Evolutionary conservation across 2,797 vertebrate genomes (phyloP).

Genomic region (Cossypha dichroa): DNA sequence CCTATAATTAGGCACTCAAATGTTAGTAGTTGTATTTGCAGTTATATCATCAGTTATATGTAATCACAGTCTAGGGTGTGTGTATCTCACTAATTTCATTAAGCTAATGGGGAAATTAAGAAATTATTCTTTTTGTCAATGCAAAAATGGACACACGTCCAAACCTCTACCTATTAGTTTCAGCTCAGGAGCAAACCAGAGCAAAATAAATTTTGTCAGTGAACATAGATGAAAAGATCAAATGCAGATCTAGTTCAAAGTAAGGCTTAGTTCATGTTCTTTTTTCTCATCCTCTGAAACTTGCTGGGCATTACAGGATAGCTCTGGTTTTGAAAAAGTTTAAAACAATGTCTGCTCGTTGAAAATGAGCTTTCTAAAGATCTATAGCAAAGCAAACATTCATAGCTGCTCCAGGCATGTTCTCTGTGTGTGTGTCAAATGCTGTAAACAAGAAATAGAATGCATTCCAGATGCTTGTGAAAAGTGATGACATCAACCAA

Average conservation of each 20-base stretch:
- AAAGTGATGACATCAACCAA: background rate
- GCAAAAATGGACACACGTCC: background rate
- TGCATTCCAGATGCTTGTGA: background rate
- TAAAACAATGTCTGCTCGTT: background rate
- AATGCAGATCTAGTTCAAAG: background rate
- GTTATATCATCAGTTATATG: background rate
- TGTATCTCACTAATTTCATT: background rate
- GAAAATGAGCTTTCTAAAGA: background rate
- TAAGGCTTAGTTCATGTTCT: background rate
- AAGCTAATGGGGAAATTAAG: background rate
- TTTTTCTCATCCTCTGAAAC: background rate
- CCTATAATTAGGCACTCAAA: background rate
- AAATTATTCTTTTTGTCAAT: background rate
- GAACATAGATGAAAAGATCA: background rate
- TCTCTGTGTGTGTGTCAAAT: background rate
- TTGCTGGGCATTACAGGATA: background rate
- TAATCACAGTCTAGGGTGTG: background rate
- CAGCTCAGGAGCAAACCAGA: background rate
- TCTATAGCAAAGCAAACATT: background rate
- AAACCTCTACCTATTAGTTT: background rate
- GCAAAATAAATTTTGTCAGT: background rate
- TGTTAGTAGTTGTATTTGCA: background rate
- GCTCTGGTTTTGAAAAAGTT: background rate
- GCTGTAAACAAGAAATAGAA: background rate
- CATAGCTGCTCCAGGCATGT: background rate